phyloP scores from a whole-genome alignment of 2,113 vertebrate species.

The Siniperca knerii region DNA sequence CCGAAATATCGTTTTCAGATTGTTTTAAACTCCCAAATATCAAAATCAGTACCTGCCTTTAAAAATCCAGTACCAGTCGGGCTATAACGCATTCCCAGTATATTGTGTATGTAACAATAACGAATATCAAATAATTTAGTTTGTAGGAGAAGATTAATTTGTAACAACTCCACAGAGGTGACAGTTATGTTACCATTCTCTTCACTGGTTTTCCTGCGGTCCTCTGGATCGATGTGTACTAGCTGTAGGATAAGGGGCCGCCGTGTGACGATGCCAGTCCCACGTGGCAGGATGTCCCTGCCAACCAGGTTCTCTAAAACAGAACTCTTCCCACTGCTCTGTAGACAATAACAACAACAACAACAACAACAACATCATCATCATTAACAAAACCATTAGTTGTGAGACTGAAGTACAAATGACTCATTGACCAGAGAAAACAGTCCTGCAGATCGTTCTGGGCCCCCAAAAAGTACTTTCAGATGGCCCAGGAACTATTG shows the following conservation, averaged over 20 bases:
- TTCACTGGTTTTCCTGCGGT: conserved; percentile 91
- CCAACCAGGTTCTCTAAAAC: conserved; percentile 98
- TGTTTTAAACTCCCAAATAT: too few species aligned
- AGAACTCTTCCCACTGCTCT: conserved; percentile 99
- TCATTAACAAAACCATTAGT: conserved; percentile 8
- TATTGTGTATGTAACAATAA: background rate
- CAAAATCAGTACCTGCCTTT: background rate
- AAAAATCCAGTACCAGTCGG: background rate
- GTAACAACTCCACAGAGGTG: background rate
- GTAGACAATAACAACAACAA: conserved; percentile 70
- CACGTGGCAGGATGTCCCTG: conserved; percentile 93
- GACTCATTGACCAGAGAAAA: background rate
- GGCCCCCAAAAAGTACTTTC: background rate
- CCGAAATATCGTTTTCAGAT: too few species aligned
- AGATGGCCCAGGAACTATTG: background rate
- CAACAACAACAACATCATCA: conserved; percentile 20
- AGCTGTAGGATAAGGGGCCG: conserved; percentile 97
- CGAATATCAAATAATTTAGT: background rate
- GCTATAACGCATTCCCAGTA: background rate
- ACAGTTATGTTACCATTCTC: conserved; percentile 90
- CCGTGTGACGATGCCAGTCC: conserved; percentile 96
- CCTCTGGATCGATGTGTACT: conserved; percentile 93
- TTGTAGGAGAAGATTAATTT: background rate
- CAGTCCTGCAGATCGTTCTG: background rate
- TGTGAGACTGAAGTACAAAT: background rate